These are phyloP conservation scores for Coracias cyanogaster DNA, from an alignment of 2,797 vertebrate species.

Conservation along the genomic window DNA sequence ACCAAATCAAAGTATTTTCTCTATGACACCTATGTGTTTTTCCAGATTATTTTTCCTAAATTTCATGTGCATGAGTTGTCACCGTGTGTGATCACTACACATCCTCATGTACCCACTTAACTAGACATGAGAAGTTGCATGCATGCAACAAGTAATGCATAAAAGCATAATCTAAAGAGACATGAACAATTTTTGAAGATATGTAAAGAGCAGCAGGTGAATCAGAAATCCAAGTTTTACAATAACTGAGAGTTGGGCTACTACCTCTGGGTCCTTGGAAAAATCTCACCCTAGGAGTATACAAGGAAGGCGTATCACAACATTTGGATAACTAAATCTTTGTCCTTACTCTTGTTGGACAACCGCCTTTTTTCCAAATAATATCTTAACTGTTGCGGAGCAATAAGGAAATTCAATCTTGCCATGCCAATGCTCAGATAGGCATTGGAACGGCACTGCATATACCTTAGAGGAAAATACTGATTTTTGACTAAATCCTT, in stretches of 20 bases:
- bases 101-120: not conserved
- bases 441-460: not conserved
- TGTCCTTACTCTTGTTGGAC: not conserved
- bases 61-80: fast-evolving
- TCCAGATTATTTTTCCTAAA: not conserved
- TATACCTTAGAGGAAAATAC: not conserved
- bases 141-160: not conserved
- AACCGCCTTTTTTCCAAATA: not conserved
- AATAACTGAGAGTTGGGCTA: not conserved
- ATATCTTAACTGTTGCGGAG: not conserved
- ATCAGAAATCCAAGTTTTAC: not conserved
- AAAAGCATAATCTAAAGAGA: not conserved
- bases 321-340: not conserved
- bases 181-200: not conserved
- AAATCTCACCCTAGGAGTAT: not conserved
- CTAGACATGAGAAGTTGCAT: not conserved
- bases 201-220: not conserved
- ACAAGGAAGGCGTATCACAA: not conserved
- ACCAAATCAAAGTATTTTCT: not conserved
- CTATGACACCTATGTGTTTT: not conserved
- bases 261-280: not conserved
- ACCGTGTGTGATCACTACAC: not conserved
- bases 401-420: not conserved
- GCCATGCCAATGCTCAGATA: not conserved
- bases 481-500: not conserved